Evolutionary conservation across 2,797 vertebrate genomes (phyloP), one percentile per base, ranked within the genome.

Genomic region (Lithobates pipiens): DNA sequence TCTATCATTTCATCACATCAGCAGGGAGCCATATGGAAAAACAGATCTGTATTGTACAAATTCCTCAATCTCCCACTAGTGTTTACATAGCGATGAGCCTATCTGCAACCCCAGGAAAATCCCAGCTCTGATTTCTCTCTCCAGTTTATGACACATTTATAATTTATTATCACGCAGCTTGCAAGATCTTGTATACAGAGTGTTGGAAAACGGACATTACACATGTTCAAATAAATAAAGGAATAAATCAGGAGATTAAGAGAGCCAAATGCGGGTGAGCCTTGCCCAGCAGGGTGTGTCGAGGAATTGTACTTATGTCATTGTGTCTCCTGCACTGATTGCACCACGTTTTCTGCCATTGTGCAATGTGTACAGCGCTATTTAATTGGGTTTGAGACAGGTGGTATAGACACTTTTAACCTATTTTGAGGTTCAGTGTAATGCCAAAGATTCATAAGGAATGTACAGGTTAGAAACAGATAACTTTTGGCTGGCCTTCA

Each of bases 101-200:
- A 68, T 67, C 80, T 83, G 81, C 25, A 16, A 29, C 61, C 39
- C n/a, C 9, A 44, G 57, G 36, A 25, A 39, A 39, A 39, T 50
- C 76, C 68, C 70, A 63, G 70, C 80, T 46, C 81, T 68, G 32
- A 83, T 63, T 54, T 83, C 57, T 75, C 21, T 61, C 71, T 68
- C 29, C 80, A 67, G 10, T 82, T 82, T 83, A 50, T 83, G 81
- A 83, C 81, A 83, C 81, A 42, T 83, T 83, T 83, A 83, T 83
- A 76, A 83, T 83, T 83, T 72, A 69, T 83, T 68, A 83, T 73
- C 29, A 72, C 72, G 1, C 13, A 21, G 50, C 29, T 68, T 10
- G n/a, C 25, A 69, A 9, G 63, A 69, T 10, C 4, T 46, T 83
- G 42, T 83, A 83, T 76, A 83, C 73, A 82, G 23, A 76, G 34